A percentile compares a stretch with the other conserved stretches of the same genome.
These are phyloP conservation scores for Orestias chungarensis DNA, from an alignment of 2,797 vertebrate species.

Conservation along the genomic window DNA sequence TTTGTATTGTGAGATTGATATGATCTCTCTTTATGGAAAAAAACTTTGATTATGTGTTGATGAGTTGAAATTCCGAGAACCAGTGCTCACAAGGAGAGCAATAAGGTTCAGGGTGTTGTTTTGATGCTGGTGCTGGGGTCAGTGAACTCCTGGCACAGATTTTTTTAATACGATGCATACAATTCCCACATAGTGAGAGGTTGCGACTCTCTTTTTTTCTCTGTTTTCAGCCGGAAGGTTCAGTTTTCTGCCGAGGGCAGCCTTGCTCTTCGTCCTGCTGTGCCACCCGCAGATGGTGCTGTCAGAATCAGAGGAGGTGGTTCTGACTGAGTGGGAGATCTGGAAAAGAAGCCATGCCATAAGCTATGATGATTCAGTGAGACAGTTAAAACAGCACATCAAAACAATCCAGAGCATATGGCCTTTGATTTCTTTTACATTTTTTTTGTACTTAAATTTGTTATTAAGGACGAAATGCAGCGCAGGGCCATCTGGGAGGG, in stretches of 20 bases:
- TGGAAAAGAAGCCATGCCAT: constrained; percentile 76
- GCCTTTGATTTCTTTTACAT: not conserved
- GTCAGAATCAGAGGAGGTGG: constrained; percentile 76
- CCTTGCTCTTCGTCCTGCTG: constrained; percentile 61
- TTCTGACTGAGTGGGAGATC: constrained; percentile 70
- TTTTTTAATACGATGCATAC: not conserved
- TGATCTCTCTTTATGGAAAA: not conserved
- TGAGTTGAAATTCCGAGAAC: not conserved
- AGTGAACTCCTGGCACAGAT: not conserved
- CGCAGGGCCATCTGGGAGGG: constrained; percentile 77
- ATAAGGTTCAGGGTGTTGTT: not conserved
- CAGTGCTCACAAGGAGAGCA: not conserved
- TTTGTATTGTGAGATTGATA: not conserved
- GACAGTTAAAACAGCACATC: not conserved
- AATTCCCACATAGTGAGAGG: not conserved
- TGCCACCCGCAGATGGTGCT: constrained; percentile 38
- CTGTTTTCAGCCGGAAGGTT: constrained; percentile 35
- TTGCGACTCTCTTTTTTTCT: not conserved
- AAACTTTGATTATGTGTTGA: no score
- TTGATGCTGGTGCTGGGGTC: not conserved
- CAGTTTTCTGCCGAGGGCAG: constrained; percentile 46
- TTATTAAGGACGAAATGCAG: constrained; percentile 67
- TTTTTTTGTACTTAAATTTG: constrained; percentile 2
- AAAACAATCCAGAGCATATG: not conserved
- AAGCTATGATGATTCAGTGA: constrained; percentile 69